Evolutionary conservation across 2,113 vertebrate species (phyloP).

Genomic region (Diphyllodes magnificus): DNA sequence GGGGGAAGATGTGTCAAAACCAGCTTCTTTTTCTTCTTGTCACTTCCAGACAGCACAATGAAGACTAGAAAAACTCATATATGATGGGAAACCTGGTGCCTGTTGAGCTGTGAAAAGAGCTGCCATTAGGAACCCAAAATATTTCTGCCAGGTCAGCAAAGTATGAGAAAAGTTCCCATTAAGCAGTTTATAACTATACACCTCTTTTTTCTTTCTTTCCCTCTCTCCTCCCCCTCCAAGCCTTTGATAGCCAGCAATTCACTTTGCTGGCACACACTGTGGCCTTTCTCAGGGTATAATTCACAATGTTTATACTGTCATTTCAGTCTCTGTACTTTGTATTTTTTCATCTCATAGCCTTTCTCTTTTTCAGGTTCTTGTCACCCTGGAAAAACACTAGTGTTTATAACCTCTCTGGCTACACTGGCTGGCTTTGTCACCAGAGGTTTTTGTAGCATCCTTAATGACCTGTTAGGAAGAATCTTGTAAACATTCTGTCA

Average conservation of each 20-base stretch:
- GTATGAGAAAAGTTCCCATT: background rate
- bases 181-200: background rate
- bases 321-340: background rate
- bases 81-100: background rate
- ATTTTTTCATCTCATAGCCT: slow-evolving; percentile 16
- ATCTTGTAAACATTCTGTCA: slow-evolving; percentile 37
- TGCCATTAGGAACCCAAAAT: background rate
- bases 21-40: background rate
- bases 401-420: slow-evolving; percentile 35
- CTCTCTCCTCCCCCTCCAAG: background rate
- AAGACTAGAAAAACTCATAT: background rate
- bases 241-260: background rate
- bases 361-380: slow-evolving; percentile 10
- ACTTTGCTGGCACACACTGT: background rate
- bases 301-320: background rate
- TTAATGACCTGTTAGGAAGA: slow-evolving; percentile 41
- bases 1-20: background rate
- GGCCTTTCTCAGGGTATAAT: background rate
- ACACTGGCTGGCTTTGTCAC: background rate
- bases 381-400: background rate
- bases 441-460: slow-evolving; percentile 5
- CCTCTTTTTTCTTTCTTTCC: background rate
- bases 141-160: slow-evolving; percentile 5
- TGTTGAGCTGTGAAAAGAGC: slow-evolving; percentile 1
- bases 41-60: background rate